phyloP scores from a whole-genome alignment of 92 coral and sea anemone genomes.

The Siderastrea siderea region DNA sequence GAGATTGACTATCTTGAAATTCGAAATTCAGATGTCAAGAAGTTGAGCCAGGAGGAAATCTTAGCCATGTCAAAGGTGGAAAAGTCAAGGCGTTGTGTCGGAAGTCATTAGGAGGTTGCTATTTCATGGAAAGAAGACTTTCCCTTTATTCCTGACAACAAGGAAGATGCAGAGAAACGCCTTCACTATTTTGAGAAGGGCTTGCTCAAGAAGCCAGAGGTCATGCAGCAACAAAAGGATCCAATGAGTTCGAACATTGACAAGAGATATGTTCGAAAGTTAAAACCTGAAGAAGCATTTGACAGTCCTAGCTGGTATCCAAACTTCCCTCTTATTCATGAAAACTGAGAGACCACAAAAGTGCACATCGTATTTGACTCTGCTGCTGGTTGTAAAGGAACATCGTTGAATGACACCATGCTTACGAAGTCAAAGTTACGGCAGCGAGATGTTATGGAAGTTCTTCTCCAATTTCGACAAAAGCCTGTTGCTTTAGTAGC shows the following conservation, averaged over 20 bases:
- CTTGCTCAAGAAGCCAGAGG: conserved; percentile 15
- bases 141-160: conserved; percentile 34
- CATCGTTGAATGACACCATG: too few species aligned
- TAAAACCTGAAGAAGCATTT: conserved; percentile 23
- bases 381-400: too few species aligned
- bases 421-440: too few species aligned
- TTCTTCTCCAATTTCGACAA: too few species aligned
- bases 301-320: neutral
- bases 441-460: too few species aligned
- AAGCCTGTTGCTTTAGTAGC: too few species aligned
- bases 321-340: too few species aligned
- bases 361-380: too few species aligned
- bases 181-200: conserved; percentile 14
- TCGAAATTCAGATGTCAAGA: too few species aligned
- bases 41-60: conserved; percentile 22
- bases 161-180: conserved; percentile 15
- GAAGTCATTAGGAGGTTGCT: conserved; percentile 42
- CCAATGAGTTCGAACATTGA: conserved; percentile 40
- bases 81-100: conserved; percentile 2
- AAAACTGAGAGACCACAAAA: too few species aligned
- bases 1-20: too few species aligned
- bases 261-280: conserved; percentile 29
- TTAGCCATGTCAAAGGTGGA: conserved; percentile 33
- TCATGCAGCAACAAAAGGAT: conserved; percentile 36
- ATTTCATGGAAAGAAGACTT: conserved; percentile 57